Percentiles rank a stretch among this genome's conserved stretches.
These are phyloP conservation scores for Frankliniella intonsa DNA, from an alignment of 2,888 invertebrate genomes.

Conservation along the genomic window DNA sequence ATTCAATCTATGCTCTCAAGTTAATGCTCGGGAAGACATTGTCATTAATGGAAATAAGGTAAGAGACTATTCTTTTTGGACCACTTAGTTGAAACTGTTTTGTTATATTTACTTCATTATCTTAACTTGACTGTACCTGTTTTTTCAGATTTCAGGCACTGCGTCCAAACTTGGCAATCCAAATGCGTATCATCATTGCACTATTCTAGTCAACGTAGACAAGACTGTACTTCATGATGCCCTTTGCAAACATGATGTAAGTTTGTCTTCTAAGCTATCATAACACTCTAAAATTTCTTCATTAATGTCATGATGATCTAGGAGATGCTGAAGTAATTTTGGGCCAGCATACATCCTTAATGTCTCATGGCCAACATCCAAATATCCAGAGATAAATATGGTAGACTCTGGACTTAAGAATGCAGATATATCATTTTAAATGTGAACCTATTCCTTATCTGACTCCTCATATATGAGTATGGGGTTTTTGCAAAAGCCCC, in stretches of 20 bases:
- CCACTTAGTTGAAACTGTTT: background rate
- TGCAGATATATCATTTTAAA: no score
- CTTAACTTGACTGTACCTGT: slow-evolving; percentile 18
- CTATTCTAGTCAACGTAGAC: slow-evolving; percentile 82
- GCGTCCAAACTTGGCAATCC: slow-evolving; percentile 85
- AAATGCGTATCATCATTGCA: slow-evolving; percentile 96
- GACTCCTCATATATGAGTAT: no score
- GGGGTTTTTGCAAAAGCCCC: no score
- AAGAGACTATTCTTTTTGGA: background rate
- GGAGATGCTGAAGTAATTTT: background rate
- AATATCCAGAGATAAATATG: background rate
- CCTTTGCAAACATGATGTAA: slow-evolving; percentile 70
- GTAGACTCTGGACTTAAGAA: background rate
- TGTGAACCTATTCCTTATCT: no score
- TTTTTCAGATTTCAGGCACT: slow-evolving; percentile 82
- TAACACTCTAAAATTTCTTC: no score
- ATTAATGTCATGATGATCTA: background rate
- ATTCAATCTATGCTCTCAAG: slow-evolving; percentile 70
- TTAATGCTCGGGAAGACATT: slow-evolving; percentile 83
- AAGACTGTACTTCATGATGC: slow-evolving; percentile 67
- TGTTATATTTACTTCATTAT: background rate
- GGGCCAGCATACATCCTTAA: background rate
- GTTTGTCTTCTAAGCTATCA: slow-evolving; percentile 37
- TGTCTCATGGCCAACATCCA: background rate
- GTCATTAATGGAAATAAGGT: slow-evolving; percentile 61